Evolutionary conservation across 2,113 vertebrate genomes (phyloP).

Genomic region (Erythrolamprus reginae): DNA sequence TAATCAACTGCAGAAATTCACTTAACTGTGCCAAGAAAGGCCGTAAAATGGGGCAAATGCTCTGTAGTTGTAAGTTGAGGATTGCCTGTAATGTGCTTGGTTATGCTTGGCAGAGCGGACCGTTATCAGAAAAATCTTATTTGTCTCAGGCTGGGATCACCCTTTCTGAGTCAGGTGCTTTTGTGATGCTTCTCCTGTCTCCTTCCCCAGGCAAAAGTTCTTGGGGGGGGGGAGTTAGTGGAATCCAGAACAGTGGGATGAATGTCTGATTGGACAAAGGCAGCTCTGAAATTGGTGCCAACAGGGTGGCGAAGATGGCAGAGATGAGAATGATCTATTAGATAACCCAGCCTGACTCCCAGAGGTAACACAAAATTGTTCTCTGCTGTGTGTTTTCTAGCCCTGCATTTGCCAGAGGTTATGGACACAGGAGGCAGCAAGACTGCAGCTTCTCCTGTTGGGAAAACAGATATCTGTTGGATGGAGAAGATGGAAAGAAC

Average conservation of each 20-base stretch:
- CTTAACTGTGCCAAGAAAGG: background rate
- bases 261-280: background rate
- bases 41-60: background rate
- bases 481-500: background rate
- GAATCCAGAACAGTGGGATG: background rate
- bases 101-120: background rate
- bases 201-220: background rate
- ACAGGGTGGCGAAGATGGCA: background rate
- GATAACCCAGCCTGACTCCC: background rate
- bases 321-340: background rate
- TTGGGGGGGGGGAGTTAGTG: background rate
- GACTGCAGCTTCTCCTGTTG: background rate
- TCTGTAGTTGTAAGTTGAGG: background rate
- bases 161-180: background rate
- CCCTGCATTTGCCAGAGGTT: background rate
- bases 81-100: background rate
- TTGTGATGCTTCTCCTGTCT: background rate
- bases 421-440: background rate
- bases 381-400: constrained; percentile 5
- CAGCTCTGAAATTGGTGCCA: background rate
- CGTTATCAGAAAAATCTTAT: constrained; percentile 1
- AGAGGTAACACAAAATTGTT: background rate
- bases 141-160: accelerated
- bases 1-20: background rate
- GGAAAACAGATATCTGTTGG: background rate